Conservation (phyloP, 2,113 vertebrate species). For the Hippocampus comes region DNA sequence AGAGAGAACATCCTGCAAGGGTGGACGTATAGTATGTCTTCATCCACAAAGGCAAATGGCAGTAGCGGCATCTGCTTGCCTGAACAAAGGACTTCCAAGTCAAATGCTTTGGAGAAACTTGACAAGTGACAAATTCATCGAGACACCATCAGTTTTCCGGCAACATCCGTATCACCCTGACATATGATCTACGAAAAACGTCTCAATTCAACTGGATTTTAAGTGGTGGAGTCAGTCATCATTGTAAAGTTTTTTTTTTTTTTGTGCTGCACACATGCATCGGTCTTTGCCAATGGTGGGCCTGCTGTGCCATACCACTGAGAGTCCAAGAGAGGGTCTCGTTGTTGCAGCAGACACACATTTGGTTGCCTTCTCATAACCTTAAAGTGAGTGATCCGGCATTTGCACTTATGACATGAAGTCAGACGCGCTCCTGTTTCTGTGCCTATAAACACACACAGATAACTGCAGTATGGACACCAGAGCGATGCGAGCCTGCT, state of each 20-base stretch:
- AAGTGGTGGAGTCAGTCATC: too few relatives aligned
- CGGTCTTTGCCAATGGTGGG: slow-evolving; percentile 41
- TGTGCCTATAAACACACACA: slow-evolving; percentile 31
- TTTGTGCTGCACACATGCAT: slow-evolving; percentile 22
- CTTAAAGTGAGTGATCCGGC: slow-evolving; percentile 28
- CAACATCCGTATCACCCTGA: neutral
- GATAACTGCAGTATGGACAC: slow-evolving; percentile 41
- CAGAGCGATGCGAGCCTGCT: slow-evolving; percentile 56
- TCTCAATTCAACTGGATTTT: too few relatives aligned
- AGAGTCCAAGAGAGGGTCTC: slow-evolving; percentile 23
- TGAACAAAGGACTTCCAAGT: neutral
- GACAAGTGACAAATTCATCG: neutral
- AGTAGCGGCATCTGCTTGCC: neutral
- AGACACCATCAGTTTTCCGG: neutral
- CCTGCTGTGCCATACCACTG: slow-evolving; percentile 28
- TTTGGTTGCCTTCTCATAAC: slow-evolving; percentile 28
- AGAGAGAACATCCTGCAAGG: neutral
- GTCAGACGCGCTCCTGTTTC: slow-evolving; percentile 20
- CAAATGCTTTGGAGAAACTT: neutral
- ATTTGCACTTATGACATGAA: slow-evolving; percentile 9
- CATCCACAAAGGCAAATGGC: neutral
- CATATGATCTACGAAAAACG: too few relatives aligned
- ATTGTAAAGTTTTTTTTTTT: too few relatives aligned
- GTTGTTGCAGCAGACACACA: slow-evolving; percentile 17
- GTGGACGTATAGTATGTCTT: neutral